A percentile compares a stretch with the other conserved stretches of the same genome.
Conservation (phyloP, 2,113 vertebrate genomes). For the Antechinus flavipes region DNA sequence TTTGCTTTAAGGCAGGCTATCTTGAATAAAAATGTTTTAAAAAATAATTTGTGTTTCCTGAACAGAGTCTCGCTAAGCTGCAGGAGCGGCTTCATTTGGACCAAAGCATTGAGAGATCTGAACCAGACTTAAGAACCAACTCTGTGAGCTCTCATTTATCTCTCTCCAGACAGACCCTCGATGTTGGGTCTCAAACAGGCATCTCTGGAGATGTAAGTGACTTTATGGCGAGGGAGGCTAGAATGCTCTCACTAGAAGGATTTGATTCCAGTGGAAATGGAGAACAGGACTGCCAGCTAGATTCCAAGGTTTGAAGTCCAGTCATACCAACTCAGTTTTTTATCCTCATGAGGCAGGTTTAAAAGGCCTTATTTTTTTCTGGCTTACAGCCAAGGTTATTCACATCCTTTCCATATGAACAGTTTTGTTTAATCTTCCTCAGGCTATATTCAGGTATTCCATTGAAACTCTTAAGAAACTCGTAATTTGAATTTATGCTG, state of each 20-base stretch:
- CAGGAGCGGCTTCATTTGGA: constrained; percentile 85
- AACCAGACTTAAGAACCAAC: constrained; percentile 82
- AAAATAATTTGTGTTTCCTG: constrained; percentile 63
- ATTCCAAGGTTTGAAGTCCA: not conserved
- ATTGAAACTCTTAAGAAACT: not conserved
- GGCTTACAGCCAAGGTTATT: not conserved
- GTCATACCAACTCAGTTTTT: not conserved
- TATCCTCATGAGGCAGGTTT: not conserved
- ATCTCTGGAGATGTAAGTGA: constrained; percentile 89
- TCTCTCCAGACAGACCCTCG: constrained; percentile 88
- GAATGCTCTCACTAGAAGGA: not conserved
- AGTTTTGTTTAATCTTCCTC: constrained; percentile 38
- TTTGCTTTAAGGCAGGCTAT: not conserved
- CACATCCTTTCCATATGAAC: constrained; percentile 10
- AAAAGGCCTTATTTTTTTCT: constrained; percentile 30
- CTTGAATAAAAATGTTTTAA: not conserved
- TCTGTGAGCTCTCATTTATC: constrained; percentile 81
- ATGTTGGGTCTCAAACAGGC: constrained; percentile 90
- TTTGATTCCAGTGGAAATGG: not conserved
- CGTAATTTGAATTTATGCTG: constrained; percentile 19
- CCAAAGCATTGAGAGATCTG: constrained; percentile 80
- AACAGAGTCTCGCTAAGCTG: constrained; percentile 89
- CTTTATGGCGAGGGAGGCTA: not conserved
- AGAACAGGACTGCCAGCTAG: not conserved
- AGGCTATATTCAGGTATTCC: not conserved